Conservation (phyloP, 2,113 vertebrate species). For the Petromus typicus region DNA sequence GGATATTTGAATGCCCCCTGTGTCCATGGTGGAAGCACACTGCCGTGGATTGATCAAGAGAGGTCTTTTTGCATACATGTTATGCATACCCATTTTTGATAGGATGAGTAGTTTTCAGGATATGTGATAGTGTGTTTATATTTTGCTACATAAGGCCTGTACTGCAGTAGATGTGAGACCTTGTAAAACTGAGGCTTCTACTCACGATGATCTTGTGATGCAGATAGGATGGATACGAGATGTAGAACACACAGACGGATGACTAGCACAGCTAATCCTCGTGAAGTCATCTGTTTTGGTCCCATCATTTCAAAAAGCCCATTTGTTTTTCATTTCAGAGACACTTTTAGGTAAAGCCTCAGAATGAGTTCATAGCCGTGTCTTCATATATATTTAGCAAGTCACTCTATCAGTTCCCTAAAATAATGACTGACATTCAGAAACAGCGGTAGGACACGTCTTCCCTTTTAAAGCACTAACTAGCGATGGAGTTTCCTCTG, state of each 20-base stretch:
- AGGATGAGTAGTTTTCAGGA: neutral
- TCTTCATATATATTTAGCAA: constrained; percentile 2
- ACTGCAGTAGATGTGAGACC: neutral
- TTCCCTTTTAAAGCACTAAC: constrained; percentile 49
- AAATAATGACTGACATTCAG: constrained; percentile 24
- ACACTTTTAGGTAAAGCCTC: neutral
- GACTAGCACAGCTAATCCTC: neutral
- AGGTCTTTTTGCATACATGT: neutral
- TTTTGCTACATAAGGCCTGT: neutral
- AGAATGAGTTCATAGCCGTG: neutral
- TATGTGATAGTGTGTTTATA: neutral
- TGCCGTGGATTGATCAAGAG: neutral
- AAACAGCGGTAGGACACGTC: neutral
- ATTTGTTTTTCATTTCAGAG: constrained; percentile 32
- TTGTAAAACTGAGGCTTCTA: neutral
- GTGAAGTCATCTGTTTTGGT: neutral
- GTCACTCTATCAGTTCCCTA: constrained; percentile 17
- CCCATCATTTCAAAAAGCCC: neutral
- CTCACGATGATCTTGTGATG: neutral
- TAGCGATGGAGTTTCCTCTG: constrained; percentile 42
- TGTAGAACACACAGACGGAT: neutral
- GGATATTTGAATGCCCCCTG: neutral
- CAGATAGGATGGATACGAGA: neutral
- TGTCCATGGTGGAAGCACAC: neutral
- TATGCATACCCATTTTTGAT: neutral